phyloP scores from a whole-genome alignment of 2,113 vertebrate species.

The Pica pica region DNA sequence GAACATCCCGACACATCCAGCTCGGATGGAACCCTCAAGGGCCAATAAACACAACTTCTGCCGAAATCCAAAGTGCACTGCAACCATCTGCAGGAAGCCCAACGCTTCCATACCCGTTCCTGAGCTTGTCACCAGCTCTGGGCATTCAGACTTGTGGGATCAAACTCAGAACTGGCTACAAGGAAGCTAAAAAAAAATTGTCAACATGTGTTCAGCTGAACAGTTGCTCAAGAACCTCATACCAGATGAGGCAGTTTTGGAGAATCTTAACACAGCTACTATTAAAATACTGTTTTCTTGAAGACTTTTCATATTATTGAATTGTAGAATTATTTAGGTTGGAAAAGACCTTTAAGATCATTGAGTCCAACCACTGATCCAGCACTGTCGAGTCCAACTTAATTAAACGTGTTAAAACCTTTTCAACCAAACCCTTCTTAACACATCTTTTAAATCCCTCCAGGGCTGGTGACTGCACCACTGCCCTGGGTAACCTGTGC shows the following conservation, averaged over 20 bases:
- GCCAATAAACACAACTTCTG: not conserved
- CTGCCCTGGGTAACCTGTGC: not conserved
- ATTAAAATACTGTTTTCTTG: not conserved
- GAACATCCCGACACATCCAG: not conserved
- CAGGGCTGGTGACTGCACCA: not conserved
- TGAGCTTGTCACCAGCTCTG: not conserved
- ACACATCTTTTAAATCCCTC: not conserved
- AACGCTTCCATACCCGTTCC: not conserved
- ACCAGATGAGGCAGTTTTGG: not conserved
- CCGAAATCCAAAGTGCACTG: not conserved
- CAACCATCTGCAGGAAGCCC: not conserved
- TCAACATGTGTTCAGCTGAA: not conserved
- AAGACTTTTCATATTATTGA: not conserved
- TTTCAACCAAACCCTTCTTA: not conserved
- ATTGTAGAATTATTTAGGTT: not conserved
- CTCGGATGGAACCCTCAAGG: not conserved
- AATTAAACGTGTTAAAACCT: not conserved
- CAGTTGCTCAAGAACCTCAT: not conserved
- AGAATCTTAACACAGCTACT: not conserved
- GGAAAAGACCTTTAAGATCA: not conserved
- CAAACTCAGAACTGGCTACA: not conserved
- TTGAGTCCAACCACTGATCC: not conserved
- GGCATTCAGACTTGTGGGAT: not conserved
- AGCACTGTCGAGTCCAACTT: not conserved
- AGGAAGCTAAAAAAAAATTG: not conserved